Evolutionary conservation across 2,113 vertebrate species (phyloP).

Genomic region (Vimba vimba): DNA sequence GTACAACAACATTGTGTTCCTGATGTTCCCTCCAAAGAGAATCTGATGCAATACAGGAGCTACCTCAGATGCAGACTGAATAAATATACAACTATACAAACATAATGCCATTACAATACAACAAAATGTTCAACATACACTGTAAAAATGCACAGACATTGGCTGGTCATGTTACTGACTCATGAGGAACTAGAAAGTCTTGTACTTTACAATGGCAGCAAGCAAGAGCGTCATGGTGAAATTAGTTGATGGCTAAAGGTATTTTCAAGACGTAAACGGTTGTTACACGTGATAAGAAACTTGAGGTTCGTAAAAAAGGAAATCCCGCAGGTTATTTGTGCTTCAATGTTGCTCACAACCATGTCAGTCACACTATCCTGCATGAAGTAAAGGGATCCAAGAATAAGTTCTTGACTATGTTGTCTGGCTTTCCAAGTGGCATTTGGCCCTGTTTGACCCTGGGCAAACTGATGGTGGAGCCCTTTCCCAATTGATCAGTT

Average conservation of each 20-base stretch:
- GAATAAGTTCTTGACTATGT: not conserved
- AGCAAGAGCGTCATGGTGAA: not conserved
- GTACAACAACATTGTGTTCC: not conserved
- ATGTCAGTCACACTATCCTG: not conserved
- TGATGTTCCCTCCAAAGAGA: not conserved
- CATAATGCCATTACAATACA: not conserved
- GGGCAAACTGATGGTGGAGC: slow-evolving; percentile 11
- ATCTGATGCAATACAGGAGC: not conserved
- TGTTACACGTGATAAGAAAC: not conserved
- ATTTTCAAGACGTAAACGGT: not conserved
- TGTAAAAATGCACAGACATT: not conserved
- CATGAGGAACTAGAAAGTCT: not conserved
- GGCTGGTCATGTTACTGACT: not conserved
- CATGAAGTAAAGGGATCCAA: not conserved
- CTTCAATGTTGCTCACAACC: not conserved
- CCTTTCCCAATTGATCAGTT: not conserved
- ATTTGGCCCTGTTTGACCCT: not conserved
- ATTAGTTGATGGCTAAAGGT: not conserved
- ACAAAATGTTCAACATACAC: not conserved
- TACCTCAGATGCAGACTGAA: not conserved
- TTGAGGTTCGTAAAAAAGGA: not conserved
- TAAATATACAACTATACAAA: not conserved
- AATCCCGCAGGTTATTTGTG: not conserved
- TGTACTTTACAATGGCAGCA: too few species aligned
- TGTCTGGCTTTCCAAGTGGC: not conserved